A percentile compares a stretch with the other conserved stretches of the same genome.
phyloP scores from a whole-genome alignment of 2,888 invertebrate genomes.

The Xanthia togata region DNA sequence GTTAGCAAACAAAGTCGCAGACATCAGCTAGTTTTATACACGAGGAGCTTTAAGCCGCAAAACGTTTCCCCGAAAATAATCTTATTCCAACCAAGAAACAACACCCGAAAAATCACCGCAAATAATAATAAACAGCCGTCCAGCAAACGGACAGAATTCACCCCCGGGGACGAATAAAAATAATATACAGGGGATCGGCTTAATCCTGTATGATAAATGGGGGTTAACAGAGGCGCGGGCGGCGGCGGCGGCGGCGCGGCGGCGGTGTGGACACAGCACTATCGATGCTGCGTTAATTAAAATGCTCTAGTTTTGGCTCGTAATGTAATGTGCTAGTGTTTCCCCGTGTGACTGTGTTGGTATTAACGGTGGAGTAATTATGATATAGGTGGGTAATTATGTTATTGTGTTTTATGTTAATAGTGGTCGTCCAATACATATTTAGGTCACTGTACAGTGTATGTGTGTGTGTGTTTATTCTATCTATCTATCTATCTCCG shows the following conservation, averaged over 20 bases:
- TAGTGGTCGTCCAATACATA: not conserved
- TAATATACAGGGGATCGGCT: conserved; percentile 83
- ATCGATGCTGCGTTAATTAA: conserved; percentile 59
- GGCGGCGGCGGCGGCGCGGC: conserved; percentile 48
- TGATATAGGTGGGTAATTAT: not conserved
- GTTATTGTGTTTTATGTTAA: not conserved
- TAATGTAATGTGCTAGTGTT: conserved; percentile 34
- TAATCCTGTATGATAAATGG: conserved; percentile 85
- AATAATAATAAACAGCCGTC: conserved; percentile 63
- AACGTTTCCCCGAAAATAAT: conserved; percentile 22
- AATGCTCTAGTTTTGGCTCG: conserved; percentile 49
- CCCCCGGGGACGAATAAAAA: conserved; percentile 82
- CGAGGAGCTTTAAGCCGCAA: not conserved
- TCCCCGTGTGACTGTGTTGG: not conserved
- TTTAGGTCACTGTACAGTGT: too few relatives aligned
- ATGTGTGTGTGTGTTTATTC: not conserved
- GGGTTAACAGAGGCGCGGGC: conserved; percentile 70
- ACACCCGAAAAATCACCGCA: conserved; percentile 56
- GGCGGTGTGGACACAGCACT: conserved; percentile 56
- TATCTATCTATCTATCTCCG: not conserved
- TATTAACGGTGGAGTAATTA: not conserved
- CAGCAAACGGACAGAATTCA: conserved; percentile 78
- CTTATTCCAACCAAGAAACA: conserved; percentile 33
- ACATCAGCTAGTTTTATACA: not conserved
- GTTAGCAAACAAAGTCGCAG: not conserved